Evolutionary conservation across 2,113 vertebrate genomes (phyloP), one percentile per base, ranked within the genome.

Genomic region (Podiceps cristatus): DNA sequence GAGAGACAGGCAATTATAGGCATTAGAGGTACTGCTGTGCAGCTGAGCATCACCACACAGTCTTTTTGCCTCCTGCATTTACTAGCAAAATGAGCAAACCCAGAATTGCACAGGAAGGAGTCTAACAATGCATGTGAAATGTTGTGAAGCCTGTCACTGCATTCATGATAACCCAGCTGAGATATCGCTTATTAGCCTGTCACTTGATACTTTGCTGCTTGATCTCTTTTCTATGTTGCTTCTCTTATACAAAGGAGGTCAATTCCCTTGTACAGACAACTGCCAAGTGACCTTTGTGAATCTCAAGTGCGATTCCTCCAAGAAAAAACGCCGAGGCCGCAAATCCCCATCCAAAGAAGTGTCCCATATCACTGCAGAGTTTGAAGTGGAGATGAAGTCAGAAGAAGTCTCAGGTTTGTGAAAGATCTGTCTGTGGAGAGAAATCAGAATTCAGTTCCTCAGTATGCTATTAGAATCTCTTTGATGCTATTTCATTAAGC

Each of bases 241-340:
- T 84, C 59, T 78, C 44, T 91, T 72, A 9, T 47, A 84, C 86
- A 76, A 98, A 98, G 98, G 96, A 86, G 95, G 98, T 53, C 98
- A 98, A 81, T 98, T 99, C 97, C 98, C 98, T 76, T 99, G 98
- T 84, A 98, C 98, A 75, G 99, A 99, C 49, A 98, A 99, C 97
- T 99, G 99, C 97, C 99, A 99, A 52, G 98, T 99, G 76, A 99
- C 99, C 9, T 99, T 99, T 44, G 99, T 99, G 92, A 99, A 99
- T 74, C 98, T 99, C 68, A 99, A 99, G 95, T 99, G 99, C 0
- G 99, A 99, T 94, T 99, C 99, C 9, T 99, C 99, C 16, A 99
- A 99, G 98, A 99, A 99, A 94, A 99, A 99, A 24, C 96, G 99
- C 9, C 98, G 99, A 27, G 99, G 99, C 52, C 99, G 99, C 56